Conservation (phyloP, 1,140 invertebrate species). For the Drosophila sturtevanti region DNA sequence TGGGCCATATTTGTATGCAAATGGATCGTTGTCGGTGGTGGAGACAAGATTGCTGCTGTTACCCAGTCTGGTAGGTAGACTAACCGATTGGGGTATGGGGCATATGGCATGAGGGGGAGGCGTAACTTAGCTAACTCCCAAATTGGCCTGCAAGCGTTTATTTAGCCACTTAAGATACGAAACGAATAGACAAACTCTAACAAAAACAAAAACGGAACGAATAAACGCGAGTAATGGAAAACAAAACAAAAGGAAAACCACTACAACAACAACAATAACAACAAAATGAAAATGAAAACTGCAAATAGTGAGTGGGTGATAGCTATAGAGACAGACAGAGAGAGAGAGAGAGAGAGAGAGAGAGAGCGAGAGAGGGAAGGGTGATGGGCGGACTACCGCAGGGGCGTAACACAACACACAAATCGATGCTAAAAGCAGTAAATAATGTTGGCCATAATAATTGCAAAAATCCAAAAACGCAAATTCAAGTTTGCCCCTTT, state of each 20-base stretch:
- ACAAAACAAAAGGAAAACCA: background rate
- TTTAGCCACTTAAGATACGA: constrained; percentile 59
- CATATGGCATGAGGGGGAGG: background rate
- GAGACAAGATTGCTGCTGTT: background rate
- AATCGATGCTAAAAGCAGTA: constrained; percentile 59
- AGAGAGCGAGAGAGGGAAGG: background rate
- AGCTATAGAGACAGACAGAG: background rate
- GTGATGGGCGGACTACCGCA: background rate
- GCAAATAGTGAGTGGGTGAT: constrained; percentile 18
- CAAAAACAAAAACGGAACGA: constrained; percentile 18
- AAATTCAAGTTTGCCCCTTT: constrained; percentile 1
- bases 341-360: background rate
- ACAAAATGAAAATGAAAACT: constrained; percentile 26
- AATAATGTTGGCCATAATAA: constrained; percentile 33
- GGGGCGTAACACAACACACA: constrained; percentile 50
- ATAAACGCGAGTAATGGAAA: constrained; percentile 12
- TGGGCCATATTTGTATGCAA: constrained; percentile 70
- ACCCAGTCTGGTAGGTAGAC: background rate
- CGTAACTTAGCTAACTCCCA: constrained; percentile 43
- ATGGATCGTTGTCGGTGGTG: constrained; percentile 21
- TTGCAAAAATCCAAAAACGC: background rate
- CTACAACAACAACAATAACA: background rate
- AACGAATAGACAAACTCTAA: background rate
- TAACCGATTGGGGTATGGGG: background rate
- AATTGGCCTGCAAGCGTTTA: constrained; percentile 62